Conservation (phyloP, 2,113 vertebrate species). For the Peromyscus californicus region DNA sequence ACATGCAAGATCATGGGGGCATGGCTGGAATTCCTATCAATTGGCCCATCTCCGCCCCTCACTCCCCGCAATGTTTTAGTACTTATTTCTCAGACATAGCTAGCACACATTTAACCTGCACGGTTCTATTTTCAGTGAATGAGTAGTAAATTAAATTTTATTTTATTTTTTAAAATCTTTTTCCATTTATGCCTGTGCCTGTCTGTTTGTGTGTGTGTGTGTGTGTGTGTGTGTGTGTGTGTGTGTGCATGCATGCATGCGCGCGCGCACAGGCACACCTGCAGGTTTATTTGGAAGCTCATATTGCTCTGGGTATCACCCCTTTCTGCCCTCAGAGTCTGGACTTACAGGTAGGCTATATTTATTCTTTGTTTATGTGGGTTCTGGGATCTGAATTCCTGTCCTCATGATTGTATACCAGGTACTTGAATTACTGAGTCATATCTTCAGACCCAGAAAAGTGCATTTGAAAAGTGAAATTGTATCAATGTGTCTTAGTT, state of each 20-base stretch:
- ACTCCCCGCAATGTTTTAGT: background rate
- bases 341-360: background rate
- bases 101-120: background rate
- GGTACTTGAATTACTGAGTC: background rate
- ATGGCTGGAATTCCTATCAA: too few species aligned
- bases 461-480: background rate
- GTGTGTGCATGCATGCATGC: background rate
- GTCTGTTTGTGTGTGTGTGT: background rate
- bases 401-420: background rate
- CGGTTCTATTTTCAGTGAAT: background rate
- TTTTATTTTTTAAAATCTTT: background rate
- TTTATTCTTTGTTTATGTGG: background rate
- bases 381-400: background rate
- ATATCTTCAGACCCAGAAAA: background rate
- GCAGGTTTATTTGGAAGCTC: background rate
- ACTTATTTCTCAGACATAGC: background rate
- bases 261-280: background rate
- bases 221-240: background rate
- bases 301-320: background rate
- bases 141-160: constrained; percentile 12
- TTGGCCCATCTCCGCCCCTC: background rate
- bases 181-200: background rate
- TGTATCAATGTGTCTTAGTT: background rate
- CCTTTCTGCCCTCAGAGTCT: background rate
- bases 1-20: too few species aligned